Conservation (phyloP, 2,888 invertebrate species). For the Elmis aenea region DNA sequence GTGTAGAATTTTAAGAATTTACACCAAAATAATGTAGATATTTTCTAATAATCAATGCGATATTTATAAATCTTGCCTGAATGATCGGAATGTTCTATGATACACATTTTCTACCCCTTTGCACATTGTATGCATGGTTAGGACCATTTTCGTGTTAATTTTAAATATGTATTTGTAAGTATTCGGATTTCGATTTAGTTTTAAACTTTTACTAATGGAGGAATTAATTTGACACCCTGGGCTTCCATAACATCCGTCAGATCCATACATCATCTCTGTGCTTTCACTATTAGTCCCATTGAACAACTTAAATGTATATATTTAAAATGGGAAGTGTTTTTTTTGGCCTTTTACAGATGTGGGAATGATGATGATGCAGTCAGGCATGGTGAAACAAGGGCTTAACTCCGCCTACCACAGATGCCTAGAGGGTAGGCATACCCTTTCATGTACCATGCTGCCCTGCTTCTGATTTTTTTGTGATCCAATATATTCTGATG, state of each 20-base stretch:
- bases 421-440: constrained; percentile 76
- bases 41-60: constrained; percentile 15
- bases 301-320: not conserved
- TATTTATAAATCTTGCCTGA: constrained; percentile 29
- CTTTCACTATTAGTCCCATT: not conserved
- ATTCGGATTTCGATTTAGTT: too few species aligned
- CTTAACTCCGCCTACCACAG: constrained; percentile 61
- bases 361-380: constrained; percentile 96
- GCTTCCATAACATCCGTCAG: constrained; percentile 24
- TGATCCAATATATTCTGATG: too few species aligned
- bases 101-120: constrained; percentile 45
- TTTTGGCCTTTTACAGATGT: constrained; percentile 80
- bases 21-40: constrained; percentile 13
- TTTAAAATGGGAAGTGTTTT: not conserved
- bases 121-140: constrained; percentile 45
- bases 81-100: constrained; percentile 42
- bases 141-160: constrained; percentile 26
- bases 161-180: constrained; percentile 20
- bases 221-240: constrained; percentile 26
- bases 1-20: constrained; percentile 15
- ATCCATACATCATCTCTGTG: constrained; percentile 9
- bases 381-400: constrained; percentile 91
- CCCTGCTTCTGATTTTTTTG: constrained; percentile 9
- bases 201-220: too few species aligned
- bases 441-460: constrained; percentile 29